These are phyloP conservation scores for Psittacula cyanocephala DNA, from an alignment of 2,113 vertebrate species.

Conservation along the genomic window DNA sequence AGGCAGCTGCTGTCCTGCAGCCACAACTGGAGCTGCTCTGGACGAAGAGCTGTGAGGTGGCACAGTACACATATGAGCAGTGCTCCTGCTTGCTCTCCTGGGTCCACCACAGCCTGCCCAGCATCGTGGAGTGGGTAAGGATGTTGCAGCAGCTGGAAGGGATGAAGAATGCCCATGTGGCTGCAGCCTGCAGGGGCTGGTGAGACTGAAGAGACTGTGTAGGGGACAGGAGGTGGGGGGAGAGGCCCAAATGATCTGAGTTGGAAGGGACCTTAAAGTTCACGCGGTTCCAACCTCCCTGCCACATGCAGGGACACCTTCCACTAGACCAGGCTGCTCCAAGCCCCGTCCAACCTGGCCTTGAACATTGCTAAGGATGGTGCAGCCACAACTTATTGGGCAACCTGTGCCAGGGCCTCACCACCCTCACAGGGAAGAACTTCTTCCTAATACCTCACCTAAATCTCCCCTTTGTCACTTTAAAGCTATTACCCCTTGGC, in stretches of 20 bases:
- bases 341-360: not conserved
- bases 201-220: fast-evolving
- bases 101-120: slow-evolving; percentile 71
- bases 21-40: slow-evolving; percentile 78
- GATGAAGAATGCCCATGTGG: fast-evolving
- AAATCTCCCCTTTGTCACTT: not conserved
- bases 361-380: not conserved
- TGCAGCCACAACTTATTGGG: not conserved
- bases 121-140: slow-evolving; percentile 82
- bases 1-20: slow-evolving; percentile 52
- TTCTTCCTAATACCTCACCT: not conserved
- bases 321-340: not conserved
- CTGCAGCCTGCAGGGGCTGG: fast-evolving
- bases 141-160: not conserved
- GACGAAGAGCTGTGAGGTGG: slow-evolving; percentile 50
- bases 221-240: not conserved
- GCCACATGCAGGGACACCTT: not conserved
- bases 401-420: not conserved
- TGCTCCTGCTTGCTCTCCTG: slow-evolving; percentile 71
- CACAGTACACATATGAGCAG: slow-evolving; percentile 60
- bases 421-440: not conserved
- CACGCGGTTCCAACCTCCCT: not conserved
- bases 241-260: not conserved
- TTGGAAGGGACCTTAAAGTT: not conserved
- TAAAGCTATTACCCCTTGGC: not conserved